Conservation (phyloP, 2,888 invertebrate genomes). For the Caenorhabditis sinica region DNA sequence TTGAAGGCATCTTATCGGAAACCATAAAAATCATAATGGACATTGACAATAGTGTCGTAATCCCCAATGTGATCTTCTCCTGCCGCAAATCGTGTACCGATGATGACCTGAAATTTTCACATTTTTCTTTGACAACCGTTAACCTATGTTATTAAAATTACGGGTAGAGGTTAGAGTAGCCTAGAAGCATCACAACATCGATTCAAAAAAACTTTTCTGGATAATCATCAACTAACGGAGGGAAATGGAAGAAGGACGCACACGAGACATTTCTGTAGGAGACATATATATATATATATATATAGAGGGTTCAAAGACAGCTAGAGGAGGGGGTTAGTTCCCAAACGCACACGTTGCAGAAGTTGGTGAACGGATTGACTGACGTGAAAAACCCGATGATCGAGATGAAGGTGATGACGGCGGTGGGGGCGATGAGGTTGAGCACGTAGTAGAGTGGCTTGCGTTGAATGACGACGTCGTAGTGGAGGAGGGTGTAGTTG, state of each 20-base stretch:
- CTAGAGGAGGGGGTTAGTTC: slow-evolving; percentile 10
- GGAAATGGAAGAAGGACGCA: background rate
- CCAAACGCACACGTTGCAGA: slow-evolving; percentile 63
- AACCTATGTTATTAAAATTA: background rate
- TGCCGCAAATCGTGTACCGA: slow-evolving; percentile 82
- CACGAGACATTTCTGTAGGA: slow-evolving; percentile 27
- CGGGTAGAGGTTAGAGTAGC: background rate
- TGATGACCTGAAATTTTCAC: slow-evolving; percentile 74
- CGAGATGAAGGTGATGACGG: slow-evolving; percentile 84
- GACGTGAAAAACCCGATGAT: slow-evolving; percentile 84
- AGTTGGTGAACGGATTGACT: slow-evolving; percentile 63
- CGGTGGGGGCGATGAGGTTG: slow-evolving; percentile 84
- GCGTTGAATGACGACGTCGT: slow-evolving; percentile 68
- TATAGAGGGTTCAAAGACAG: no score
- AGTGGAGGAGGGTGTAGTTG: slow-evolving; percentile 69
- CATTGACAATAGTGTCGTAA: slow-evolving; percentile 83
- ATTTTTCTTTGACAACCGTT: background rate
- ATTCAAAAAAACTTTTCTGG: no score
- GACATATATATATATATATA: background rate
- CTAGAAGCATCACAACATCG: slow-evolving; percentile 26
- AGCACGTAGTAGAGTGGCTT: slow-evolving; percentile 75
- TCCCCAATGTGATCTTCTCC: slow-evolving; percentile 72
- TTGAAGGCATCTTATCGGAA: slow-evolving; percentile 85
- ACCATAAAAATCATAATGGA: slow-evolving; percentile 85
- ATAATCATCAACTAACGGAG: slow-evolving; percentile 7